Conservation (phyloP, 2,113 vertebrate genomes). For the Odocoileus hemionus region DNA sequence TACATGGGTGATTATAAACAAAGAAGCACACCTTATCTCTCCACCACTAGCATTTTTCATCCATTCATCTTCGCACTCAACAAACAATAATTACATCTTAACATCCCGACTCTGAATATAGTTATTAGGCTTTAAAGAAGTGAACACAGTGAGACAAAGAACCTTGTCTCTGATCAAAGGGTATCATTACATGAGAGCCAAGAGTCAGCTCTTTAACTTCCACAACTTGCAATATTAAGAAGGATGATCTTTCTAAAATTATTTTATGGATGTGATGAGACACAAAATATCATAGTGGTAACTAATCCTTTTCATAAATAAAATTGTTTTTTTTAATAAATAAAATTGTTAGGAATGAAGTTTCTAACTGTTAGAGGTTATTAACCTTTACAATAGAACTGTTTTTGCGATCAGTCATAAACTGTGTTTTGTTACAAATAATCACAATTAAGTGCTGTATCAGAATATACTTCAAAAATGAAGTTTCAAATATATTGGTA, state of each 20-base stretch:
- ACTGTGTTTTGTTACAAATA: background rate
- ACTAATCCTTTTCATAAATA: background rate
- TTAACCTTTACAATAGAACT: background rate
- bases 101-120: conserved; percentile 34
- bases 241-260: background rate
- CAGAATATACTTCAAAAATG: background rate
- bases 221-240: background rate
- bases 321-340: background rate
- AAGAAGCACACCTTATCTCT: conserved; percentile 45
- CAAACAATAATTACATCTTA: conserved; percentile 65
- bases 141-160: conserved; percentile 13
- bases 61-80: background rate
- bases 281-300: background rate
- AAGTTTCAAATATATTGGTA: background rate
- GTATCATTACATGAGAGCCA: background rate
- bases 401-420: background rate
- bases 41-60: conserved; percentile 28
- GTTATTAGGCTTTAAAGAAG: conserved; percentile 62
- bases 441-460: background rate
- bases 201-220: conserved; percentile 5
- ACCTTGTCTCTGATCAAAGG: conserved; percentile 41
- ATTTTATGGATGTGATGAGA: background rate
- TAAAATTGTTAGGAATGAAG: background rate
- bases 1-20: background rate
- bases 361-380: background rate